Evolutionary conservation across 1,140 invertebrate genomes (phyloP).

Genomic region (Drosophila varians): DNA sequence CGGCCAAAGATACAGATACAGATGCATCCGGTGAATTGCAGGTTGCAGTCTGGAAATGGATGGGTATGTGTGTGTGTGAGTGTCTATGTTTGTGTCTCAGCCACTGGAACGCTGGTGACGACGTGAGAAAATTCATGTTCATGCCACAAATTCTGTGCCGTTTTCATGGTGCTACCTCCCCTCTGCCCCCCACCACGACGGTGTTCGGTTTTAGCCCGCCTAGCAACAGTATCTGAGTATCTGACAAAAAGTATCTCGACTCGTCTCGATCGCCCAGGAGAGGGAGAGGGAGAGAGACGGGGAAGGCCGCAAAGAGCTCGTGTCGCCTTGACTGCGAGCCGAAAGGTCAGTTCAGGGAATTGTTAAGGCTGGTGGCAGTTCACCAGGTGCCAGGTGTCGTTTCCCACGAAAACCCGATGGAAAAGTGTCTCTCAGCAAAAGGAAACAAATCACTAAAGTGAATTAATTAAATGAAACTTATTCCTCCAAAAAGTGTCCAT

Average conservation of each 20-base stretch:
- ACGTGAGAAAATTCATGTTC: conserved; percentile 79
- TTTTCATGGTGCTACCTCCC: conserved; percentile 43
- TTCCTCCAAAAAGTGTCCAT: no score
- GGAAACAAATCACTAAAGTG: not conserved
- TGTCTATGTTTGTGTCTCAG: conserved; percentile 4
- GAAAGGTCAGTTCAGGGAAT: conserved; percentile 50
- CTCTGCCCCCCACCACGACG: not conserved
- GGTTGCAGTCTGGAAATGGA: conserved; percentile 20
- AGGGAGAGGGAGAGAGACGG: conserved; percentile 8
- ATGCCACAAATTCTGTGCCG: conserved; percentile 79
- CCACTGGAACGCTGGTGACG: conserved; percentile 55
- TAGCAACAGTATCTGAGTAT: conserved; percentile 45
- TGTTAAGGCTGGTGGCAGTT: not conserved
- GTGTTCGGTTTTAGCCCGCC: conserved; percentile 30
- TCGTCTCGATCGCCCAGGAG: conserved; percentile 14
- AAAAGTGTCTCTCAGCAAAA: not conserved
- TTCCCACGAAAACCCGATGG: not conserved
- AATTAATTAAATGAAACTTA: not conserved
- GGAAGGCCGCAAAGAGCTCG: conserved; percentile 19
- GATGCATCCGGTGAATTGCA: conserved; percentile 56
- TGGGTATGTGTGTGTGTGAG: conserved; percentile 9
- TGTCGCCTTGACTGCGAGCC: conserved; percentile 43
- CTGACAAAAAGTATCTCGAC: conserved; percentile 9
- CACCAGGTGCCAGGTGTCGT: not conserved
- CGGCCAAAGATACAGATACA: conserved; percentile 39